Base-by-base conservation (phyloP, 2,888 invertebrate genomes). In the Caenorhabditis panamensis region DNA sequence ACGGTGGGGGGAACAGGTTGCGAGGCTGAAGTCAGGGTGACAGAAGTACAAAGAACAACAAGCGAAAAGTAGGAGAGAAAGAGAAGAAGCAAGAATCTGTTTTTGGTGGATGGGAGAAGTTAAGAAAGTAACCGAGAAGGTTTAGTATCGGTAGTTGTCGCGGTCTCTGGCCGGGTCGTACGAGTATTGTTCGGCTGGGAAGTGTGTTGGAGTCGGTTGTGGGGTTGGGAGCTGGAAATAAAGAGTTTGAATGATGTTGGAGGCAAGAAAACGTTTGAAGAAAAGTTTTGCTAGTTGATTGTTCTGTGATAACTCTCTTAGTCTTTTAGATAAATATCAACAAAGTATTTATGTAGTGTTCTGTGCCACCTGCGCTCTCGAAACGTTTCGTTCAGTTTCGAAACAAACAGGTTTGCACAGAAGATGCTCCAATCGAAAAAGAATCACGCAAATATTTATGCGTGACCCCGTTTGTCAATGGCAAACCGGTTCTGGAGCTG, bases 81-180 rank as follows among this genome's bases (percentile, higher is more conserved):
- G 51, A 41, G 47, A 56, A 41, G 51, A 51, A 77, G 61, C 53
- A 75, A 75, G 76, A 62, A 59, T 66, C 22, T 66, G 47, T 69
- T 54, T 49, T 20, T 22, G 20, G 36, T 22, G 18, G 37, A n/a
- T 58, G 26, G 24, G 4, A 18, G 20, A 51, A 51, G 36, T 24
- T 51, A 8, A 11, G 20, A 24, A 61, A 44, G 44, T 18, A 54
- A 28, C 41, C n/a, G 36, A 36, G 22, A n/a, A 9, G 11, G 36
- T 22, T 79, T 69, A 84, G 69, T 84, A 84, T 67, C 82, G 84
- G 54, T 84, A 84, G 67, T 79, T 79, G 47, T 84, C 82, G 54
- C 79, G 77, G 58, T 82, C 77, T 59, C 81, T 72, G 1, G 84
- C 76, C 36, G 82, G 84, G 59, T 84, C 84, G 73, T 81, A 84